A percentile compares a stretch with the other conserved stretches of the same genome.
These are phyloP conservation scores for Rhamphomyia laevipes DNA, from an alignment of 2,888 invertebrate species.

Conservation along the genomic window DNA sequence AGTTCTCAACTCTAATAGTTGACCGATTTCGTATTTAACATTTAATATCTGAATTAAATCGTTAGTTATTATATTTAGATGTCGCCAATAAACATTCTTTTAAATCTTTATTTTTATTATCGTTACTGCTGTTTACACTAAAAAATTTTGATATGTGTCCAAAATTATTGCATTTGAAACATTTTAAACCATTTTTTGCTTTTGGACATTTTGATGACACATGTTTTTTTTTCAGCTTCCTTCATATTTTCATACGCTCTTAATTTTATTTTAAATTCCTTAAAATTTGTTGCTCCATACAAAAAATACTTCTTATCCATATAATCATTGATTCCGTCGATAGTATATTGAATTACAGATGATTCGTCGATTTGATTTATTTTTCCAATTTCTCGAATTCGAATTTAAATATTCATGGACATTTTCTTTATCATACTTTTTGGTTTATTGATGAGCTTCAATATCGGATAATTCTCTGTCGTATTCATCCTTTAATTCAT, in stretches of 20 bases:
- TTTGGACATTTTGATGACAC: neutral
- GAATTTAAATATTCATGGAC: too few relatives aligned
- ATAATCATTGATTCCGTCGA: too few relatives aligned
- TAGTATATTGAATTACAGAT: too few relatives aligned
- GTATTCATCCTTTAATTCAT: too few relatives aligned
- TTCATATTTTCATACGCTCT: slow-evolving; percentile 6
- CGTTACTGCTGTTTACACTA: neutral
- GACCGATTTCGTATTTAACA: too few relatives aligned
- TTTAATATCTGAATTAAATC: too few relatives aligned
- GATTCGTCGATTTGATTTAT: too few relatives aligned
- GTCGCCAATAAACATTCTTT: neutral
- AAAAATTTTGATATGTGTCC: slow-evolving; percentile 1
- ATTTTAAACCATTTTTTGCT: slow-evolving; percentile 5
- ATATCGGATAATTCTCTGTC: too few relatives aligned
- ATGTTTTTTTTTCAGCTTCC: neutral
- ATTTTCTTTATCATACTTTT: too few relatives aligned
- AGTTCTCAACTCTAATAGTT: too few relatives aligned
- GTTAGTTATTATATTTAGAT: neutral
- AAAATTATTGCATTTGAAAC: slow-evolving; percentile 9
- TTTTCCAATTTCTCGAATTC: too few relatives aligned
- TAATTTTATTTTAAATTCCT: slow-evolving; percentile 4
- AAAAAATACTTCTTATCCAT: slow-evolving; percentile 1
- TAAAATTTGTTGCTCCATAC: slow-evolving; percentile 2
- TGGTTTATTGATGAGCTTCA: too few relatives aligned
- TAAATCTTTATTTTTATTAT: neutral